Conservation (phyloP, 2,113 vertebrate species). For the Cromileptes altivelis region DNA sequence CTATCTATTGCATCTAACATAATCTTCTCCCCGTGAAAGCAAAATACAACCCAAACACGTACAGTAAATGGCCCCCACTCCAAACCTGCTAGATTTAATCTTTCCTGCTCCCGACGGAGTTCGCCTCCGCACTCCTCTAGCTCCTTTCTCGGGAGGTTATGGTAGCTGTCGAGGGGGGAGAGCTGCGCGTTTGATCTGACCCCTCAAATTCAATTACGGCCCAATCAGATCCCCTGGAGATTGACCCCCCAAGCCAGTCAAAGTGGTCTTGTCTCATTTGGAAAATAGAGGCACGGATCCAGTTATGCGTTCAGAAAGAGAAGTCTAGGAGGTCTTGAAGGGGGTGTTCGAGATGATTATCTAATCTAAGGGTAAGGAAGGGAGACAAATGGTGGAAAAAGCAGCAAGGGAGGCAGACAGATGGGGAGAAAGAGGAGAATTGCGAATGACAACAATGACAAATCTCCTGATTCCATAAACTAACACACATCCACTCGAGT, state of each 20-base stretch:
- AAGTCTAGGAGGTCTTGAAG: conserved; percentile 49
- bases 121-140: conserved; percentile 36
- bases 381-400: conserved; percentile 29
- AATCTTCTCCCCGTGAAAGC: conserved; percentile 23
- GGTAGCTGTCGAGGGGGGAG: conserved; percentile 38
- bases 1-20: conserved; percentile 48
- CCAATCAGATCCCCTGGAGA: conserved; percentile 73
- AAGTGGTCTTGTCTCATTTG: conserved; percentile 71
- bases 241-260: conserved; percentile 53
- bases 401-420: conserved; percentile 21
- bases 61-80: conserved; percentile 48
- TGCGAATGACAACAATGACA: conserved; percentile 31
- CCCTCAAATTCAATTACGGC: conserved; percentile 77
- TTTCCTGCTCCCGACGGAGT: conserved; percentile 29
- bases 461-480: conserved; percentile 41
- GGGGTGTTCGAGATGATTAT: conserved; percentile 62
- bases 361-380: conserved; percentile 45
- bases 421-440: not conserved
- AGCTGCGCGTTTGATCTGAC: conserved; percentile 69
- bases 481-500: not conserved
- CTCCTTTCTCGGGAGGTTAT: conserved; percentile 59
- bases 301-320: conserved; percentile 57
- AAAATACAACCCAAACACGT: conserved; percentile 48
- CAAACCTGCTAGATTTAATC: conserved; percentile 67
- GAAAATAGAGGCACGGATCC: conserved; percentile 69